Evolutionary conservation across 2,888 invertebrate species (phyloP).

Genomic region (Sipha maydis): DNA sequence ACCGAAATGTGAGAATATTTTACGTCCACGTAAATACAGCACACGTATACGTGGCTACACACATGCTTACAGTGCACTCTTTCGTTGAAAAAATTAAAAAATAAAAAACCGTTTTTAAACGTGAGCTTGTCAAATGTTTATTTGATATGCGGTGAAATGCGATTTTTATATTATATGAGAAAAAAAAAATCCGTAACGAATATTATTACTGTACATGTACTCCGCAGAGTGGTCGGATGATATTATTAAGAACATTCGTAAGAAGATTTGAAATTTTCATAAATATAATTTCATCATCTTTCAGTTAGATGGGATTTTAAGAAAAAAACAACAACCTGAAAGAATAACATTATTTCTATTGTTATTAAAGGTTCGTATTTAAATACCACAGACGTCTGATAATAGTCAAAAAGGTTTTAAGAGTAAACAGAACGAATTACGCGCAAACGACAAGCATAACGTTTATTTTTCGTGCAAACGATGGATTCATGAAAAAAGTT

Average conservation of each 20-base stretch:
- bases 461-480: not conserved
- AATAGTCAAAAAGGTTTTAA: not conserved
- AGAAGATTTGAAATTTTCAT: slow-evolving; percentile 30
- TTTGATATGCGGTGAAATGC: not conserved
- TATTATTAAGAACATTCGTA: not conserved
- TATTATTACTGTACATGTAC: not conserved
- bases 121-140: not conserved
- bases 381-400: slow-evolving; percentile 1
- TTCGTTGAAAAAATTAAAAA: not conserved
- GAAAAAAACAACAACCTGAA: not conserved
- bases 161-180: not conserved
- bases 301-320: not conserved
- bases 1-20: slow-evolving; percentile 9
- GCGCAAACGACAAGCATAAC: not conserved
- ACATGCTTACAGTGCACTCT: not conserved
- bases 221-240: not conserved
- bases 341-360: slow-evolving; percentile 13
- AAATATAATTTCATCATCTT: not conserved
- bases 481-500: not conserved
- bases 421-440: not conserved
- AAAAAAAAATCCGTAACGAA: not conserved
- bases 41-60: not conserved
- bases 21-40: slow-evolving; percentile 4
- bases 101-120: not conserved
- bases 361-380: not conserved